Percentiles rank a stretch among this genome's conserved stretches.
Conservation (phyloP, 2,888 invertebrate species). For the Monoplex corrugatus region DNA sequence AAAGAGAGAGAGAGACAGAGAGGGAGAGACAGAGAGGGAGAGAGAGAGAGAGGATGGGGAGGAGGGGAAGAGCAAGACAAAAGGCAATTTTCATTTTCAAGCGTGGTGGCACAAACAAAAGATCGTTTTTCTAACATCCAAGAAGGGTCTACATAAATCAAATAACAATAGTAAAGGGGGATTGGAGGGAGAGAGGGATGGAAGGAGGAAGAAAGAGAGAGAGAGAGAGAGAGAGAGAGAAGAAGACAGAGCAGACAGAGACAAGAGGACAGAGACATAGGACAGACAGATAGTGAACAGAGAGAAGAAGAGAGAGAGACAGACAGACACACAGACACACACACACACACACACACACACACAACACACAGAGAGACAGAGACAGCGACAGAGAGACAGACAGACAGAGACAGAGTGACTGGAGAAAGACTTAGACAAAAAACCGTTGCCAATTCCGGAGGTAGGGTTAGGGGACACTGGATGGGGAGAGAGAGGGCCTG, state of each 20-base stretch:
- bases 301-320: conserved; percentile 3
- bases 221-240: not conserved
- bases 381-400: not conserved
- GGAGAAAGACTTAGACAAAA: not conserved
- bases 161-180: not conserved
- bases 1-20: not conserved
- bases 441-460: not conserved
- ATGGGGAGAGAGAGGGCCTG: no score
- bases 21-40: not conserved
- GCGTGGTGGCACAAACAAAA: not conserved
- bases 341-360: not conserved
- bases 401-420: not conserved
- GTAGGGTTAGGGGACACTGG: no score
- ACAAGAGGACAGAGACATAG: not conserved
- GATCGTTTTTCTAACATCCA: no score
- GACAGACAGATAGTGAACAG: not conserved
- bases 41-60: not conserved
- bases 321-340: not conserved
- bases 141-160: not conserved
- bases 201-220: not conserved
- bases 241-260: not conserved
- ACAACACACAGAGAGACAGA: not conserved
- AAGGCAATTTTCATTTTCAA: not conserved
- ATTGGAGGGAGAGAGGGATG: not conserved
- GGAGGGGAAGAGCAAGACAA: not conserved